Conservation (phyloP, 2,797 vertebrate genomes). For the Rachycentron canadum region DNA sequence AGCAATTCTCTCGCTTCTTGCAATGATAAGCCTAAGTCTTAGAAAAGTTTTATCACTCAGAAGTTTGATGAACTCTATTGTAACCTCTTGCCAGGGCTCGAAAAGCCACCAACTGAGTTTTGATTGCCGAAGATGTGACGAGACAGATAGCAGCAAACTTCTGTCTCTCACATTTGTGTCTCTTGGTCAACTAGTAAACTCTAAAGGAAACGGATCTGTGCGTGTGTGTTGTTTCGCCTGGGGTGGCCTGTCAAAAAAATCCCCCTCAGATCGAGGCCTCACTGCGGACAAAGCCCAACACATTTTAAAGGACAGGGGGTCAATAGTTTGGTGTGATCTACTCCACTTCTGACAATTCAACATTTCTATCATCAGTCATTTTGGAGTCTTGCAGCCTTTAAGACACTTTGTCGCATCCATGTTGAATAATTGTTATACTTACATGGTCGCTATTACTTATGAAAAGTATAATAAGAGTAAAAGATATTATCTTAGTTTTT, state of each 20-base stretch:
- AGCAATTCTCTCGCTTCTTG: background rate
- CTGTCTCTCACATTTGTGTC: slow-evolving; percentile 5
- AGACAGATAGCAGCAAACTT: background rate
- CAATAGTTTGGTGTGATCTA: background rate
- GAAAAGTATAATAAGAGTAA: slow-evolving; percentile 47
- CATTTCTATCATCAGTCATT: slow-evolving; percentile 16
- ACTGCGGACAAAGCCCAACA: background rate
- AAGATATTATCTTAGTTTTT: slow-evolving; percentile 51
- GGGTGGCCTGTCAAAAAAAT: no score
- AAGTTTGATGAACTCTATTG: background rate
- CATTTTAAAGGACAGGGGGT: background rate
- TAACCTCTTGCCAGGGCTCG: background rate
- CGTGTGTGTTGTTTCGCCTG: background rate
- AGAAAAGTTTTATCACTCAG: background rate
- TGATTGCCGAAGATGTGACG: background rate
- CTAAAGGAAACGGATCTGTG: background rate
- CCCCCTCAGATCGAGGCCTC: background rate
- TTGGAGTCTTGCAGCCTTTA: background rate
- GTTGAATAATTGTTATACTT: slow-evolving; percentile 50
- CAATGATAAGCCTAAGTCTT: background rate
- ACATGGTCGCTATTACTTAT: slow-evolving; percentile 31
- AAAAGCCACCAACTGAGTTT: slow-evolving; percentile 3
- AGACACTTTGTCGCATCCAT: slow-evolving; percentile 11
- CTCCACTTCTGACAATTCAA: background rate
- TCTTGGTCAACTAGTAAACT: background rate